Evolutionary conservation across 2,888 invertebrate genomes (phyloP).

Genomic region (Callinectes sapidus): DNA sequence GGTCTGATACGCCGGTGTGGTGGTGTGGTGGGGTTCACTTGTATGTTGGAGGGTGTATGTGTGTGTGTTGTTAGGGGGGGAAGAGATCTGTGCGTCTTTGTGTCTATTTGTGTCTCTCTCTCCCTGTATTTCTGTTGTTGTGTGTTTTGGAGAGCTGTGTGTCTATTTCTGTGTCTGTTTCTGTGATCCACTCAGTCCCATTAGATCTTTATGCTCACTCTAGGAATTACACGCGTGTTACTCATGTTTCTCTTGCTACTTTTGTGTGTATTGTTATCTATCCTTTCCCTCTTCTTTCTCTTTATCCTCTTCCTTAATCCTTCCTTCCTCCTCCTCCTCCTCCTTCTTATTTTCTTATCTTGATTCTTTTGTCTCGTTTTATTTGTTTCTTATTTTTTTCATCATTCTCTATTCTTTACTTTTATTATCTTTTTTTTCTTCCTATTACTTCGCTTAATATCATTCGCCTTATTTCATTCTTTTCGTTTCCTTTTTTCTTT

Average conservation of each 20-base stretch:
- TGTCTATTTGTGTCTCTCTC: not conserved
- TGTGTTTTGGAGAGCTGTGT: not conserved
- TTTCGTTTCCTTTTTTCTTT: too few species aligned
- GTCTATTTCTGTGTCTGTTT: too few species aligned
- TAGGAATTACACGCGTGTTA: not conserved
- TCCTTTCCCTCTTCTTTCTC: not conserved
- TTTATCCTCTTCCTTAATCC: not conserved
- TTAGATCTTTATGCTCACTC: not conserved
- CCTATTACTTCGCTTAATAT: too few species aligned
- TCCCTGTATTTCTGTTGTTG: not conserved
- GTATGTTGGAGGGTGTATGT: too few species aligned
- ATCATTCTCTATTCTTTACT: too few species aligned
- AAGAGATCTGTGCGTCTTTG: not conserved
- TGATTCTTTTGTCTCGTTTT: too few species aligned
- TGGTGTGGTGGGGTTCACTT: not conserved
- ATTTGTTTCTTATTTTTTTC: too few species aligned
- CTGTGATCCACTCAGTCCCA: not conserved
- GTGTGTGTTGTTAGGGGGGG: not conserved
- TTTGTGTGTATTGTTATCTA: not conserved
- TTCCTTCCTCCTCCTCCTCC: not conserved
- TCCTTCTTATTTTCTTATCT: not conserved
- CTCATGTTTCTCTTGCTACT: not conserved
- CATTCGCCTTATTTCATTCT: too few species aligned
- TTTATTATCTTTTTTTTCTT: too few species aligned
- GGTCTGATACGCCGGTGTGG: not conserved